A percentile compares a stretch with the other conserved stretches of the same genome.
phyloP scores from a whole-genome alignment of 2,113 vertebrate genomes.

The Macrotis lagotis region DNA sequence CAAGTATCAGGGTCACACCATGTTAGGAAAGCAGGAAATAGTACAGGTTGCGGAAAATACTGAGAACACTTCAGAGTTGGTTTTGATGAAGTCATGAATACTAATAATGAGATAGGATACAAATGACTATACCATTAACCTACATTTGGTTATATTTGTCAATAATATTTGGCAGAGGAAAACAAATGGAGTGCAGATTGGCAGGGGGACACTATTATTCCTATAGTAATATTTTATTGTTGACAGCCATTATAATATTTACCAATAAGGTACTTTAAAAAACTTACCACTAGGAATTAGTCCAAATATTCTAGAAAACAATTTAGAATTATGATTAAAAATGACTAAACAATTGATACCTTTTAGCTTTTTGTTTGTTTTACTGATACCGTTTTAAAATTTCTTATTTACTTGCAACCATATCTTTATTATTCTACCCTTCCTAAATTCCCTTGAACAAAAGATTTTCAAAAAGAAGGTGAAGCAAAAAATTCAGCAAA shows the following conservation, averaged over 20 bases:
- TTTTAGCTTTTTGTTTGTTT: background rate
- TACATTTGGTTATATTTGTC: background rate
- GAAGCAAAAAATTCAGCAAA: background rate
- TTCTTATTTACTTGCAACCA: background rate
- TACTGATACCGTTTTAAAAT: background rate
- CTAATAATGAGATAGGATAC: background rate
- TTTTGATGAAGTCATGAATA: background rate
- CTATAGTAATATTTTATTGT: background rate
- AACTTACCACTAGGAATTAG: background rate
- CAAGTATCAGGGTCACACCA: background rate
- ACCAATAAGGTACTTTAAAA: background rate
- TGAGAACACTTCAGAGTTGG: background rate
- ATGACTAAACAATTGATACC: background rate
- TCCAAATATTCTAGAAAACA: background rate
- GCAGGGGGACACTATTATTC: background rate
- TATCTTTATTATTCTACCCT: background rate
- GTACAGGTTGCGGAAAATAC: background rate
- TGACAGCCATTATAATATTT: background rate
- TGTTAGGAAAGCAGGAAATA: slow-evolving; percentile 37
- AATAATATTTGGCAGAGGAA: background rate
- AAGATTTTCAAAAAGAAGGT: background rate
- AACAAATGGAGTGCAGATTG: background rate
- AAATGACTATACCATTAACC: background rate
- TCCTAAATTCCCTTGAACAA: background rate
- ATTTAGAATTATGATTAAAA: background rate